A percentile compares a stretch with the other conserved stretches of the same genome.
These are phyloP conservation scores for Apamea monoglypha DNA, from an alignment of 2,888 invertebrate species.

Conservation along the genomic window DNA sequence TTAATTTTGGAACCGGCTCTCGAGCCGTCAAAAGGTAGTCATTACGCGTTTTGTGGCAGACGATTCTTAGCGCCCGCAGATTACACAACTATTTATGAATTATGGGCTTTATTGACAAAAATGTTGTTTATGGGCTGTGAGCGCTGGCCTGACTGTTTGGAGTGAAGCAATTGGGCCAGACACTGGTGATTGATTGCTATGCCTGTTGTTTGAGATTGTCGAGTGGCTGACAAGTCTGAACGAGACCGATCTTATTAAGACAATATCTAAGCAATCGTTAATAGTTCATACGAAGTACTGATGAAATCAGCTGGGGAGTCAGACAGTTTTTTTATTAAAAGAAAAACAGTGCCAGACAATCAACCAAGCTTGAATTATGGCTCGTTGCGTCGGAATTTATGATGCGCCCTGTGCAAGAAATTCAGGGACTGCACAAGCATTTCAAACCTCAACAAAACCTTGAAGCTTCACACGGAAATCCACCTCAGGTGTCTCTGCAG, in stretches of 20 bases:
- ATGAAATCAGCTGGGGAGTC: constrained; percentile 33
- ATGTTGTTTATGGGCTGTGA: constrained; percentile 58
- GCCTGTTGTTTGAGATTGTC: constrained; percentile 36
- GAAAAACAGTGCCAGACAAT: constrained; percentile 31
- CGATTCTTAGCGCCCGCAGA: constrained; percentile 85
- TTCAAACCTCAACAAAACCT: constrained; percentile 46
- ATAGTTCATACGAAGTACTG: constrained; percentile 29
- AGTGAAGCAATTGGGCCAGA: constrained; percentile 42
- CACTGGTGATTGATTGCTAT: constrained; percentile 61
- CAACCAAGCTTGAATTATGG: constrained; percentile 45
- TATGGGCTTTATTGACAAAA: constrained; percentile 73
- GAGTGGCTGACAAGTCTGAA: constrained; percentile 40
- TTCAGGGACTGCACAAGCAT: constrained; percentile 32
- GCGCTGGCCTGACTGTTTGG: constrained; percentile 25
- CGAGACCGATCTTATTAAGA: constrained; percentile 33
- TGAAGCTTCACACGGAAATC: constrained; percentile 59
- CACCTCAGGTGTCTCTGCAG: constrained; percentile 48
- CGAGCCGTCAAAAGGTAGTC: constrained; percentile 90
- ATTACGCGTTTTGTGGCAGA: constrained; percentile 89
- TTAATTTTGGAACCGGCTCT: constrained; percentile 90
- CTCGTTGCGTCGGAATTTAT: constrained; percentile 48
- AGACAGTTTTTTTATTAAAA: constrained; percentile 33
- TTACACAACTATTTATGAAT: constrained; percentile 80
- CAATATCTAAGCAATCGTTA: constrained; percentile 32
- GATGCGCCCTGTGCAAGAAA: constrained; percentile 36